phyloP scores from a whole-genome alignment of 2,797 vertebrate genomes.

The Sebastolobus alascanus region DNA sequence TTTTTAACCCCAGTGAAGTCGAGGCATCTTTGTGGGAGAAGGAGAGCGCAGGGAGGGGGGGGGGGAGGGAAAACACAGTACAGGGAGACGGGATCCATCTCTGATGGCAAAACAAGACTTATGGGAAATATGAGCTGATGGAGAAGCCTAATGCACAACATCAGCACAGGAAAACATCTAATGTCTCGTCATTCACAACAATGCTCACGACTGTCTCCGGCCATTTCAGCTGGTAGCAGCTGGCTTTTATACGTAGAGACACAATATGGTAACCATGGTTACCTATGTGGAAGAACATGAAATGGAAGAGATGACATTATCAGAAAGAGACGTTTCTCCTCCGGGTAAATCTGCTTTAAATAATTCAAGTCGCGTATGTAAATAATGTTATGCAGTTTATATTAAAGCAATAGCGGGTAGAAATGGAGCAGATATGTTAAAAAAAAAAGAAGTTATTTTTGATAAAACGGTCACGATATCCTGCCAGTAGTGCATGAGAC shows the following conservation, averaged over 20 bases:
- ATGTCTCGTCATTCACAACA: constrained; percentile 33
- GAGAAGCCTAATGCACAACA: constrained; percentile 34
- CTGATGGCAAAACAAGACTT: constrained; percentile 48
- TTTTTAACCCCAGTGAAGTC: constrained; percentile 80
- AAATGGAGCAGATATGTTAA: too few relatives aligned
- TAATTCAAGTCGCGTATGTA: background rate
- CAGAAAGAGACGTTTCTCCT: constrained; percentile 50
- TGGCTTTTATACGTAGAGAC: constrained; percentile 45
- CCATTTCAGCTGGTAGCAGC: constrained; percentile 57
- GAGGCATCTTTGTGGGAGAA: constrained; percentile 71
- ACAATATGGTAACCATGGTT: constrained; percentile 80
- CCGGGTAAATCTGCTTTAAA: constrained; percentile 9
- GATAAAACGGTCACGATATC: too few relatives aligned
- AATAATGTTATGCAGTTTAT: background rate
- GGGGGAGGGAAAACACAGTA: constrained; percentile 32
- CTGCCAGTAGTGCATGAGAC: too few relatives aligned
- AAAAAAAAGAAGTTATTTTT: too few relatives aligned
- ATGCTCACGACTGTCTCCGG: constrained; percentile 32
- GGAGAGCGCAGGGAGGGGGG: constrained; percentile 52
- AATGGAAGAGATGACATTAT: constrained; percentile 60
- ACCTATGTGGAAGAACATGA: constrained; percentile 58
- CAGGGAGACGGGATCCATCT: constrained; percentile 54
- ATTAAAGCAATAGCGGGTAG: background rate
- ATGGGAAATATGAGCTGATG: constrained; percentile 42
- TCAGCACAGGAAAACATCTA: constrained; percentile 10